phyloP scores from a whole-genome alignment of 2,113 vertebrate species.

The Ctenodactylus gundi region DNA sequence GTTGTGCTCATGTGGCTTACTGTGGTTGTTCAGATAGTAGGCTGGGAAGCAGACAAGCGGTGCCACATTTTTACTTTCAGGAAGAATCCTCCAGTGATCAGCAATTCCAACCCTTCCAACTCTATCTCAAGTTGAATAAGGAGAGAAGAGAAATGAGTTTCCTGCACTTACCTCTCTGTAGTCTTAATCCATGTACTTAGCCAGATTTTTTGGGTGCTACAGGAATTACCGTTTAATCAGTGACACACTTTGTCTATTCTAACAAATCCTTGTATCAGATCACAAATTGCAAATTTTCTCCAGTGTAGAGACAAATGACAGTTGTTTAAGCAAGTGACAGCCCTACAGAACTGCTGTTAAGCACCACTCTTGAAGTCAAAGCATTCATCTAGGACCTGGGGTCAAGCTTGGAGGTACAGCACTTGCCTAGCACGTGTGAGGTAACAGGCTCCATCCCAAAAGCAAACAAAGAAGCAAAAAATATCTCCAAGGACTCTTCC shows the following conservation, averaged over 20 bases:
- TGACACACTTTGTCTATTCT: neutral
- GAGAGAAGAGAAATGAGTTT: neutral
- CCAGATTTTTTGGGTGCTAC: neutral
- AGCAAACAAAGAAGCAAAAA: neutral
- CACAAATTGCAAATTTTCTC: neutral
- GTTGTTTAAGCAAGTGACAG: neutral
- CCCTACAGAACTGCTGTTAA: neutral
- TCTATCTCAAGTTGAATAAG: neutral
- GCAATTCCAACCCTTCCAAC: neutral
- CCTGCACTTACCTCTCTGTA: neutral
- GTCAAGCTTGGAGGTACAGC: neutral
- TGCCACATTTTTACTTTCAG: neutral
- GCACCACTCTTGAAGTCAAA: neutral
- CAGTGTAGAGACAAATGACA: neutral
- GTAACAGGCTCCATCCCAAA: neutral
- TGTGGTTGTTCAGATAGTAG: neutral
- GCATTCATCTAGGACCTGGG: neutral
- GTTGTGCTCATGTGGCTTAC: slow-evolving; percentile 20
- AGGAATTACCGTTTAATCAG: neutral
- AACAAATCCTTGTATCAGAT: neutral
- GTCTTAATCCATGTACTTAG: neutral
- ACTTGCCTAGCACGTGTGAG: neutral
- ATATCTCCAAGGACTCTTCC: neutral
- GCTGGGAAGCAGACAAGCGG: neutral
- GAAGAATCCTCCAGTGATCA: slow-evolving; percentile 42